Evolutionary conservation across 2,888 invertebrate species (phyloP), one percentile per base, ranked within the genome.

Genomic region (Icerya purchasi): DNA sequence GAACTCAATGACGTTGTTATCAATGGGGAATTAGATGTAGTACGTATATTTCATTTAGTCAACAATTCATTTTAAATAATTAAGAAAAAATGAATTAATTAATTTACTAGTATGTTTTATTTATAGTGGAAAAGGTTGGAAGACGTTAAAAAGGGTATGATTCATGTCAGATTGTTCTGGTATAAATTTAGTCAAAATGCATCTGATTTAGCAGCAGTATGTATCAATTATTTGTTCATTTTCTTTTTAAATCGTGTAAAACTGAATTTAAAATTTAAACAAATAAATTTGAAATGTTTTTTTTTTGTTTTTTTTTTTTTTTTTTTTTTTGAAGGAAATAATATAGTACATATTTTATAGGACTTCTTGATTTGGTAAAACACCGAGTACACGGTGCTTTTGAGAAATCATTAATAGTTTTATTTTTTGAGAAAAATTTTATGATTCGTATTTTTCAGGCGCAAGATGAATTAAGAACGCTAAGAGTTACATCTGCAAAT

Each of bases 121-220:
- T 72, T 72, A 50, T 72, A 94, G 91, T 96, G 97, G 94, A 78
- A 92, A 65, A 87, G 90, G 0, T 76, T 98, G 65, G 93, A 96
- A 72, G 86, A 91, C 72, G 93, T 92, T 8, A 93, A 92, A 71
- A 89, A 91, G 69, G 97, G 97, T 3, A 83, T 91, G 75, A 78
- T 98, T 0, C 91, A 94, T 69, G 72, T 97, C 58, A 82, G 89
- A 57, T 76, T 93, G 57, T 83, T 84, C 3, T 98, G 97, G 97
- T 79, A 93, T 65, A 79, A 82, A 53, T 53, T 62, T 59, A 82
- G 84, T 57, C 74, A 81, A 49, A 78, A 84, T 68, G 73, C 80
- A 18, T 72, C 74, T 36, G 86, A 89, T 71, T 75, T 93, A 2
- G 80, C 82, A 69, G 77, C 80, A 64, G 88, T 88, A 75, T 22